A percentile compares a stretch with the other conserved stretches of the same genome.
Evolutionary conservation across 2,797 vertebrate species (phyloP).

Genomic region (Heteromormyrus szaboi): DNA sequence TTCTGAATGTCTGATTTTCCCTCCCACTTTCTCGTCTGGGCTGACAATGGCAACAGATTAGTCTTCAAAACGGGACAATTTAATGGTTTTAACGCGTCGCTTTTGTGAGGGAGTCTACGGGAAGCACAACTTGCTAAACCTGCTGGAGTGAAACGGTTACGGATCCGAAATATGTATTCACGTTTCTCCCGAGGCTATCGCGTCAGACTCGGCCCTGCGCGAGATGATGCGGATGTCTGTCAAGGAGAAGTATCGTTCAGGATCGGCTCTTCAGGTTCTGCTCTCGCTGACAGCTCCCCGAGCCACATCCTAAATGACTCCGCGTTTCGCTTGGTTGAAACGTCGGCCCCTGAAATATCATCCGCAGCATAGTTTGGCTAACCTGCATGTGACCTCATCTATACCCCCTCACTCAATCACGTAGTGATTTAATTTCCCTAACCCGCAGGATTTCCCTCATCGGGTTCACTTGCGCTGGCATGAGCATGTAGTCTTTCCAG

Average conservation of each 20-base stretch:
- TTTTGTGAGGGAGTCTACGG: background rate
- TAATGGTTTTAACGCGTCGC: background rate
- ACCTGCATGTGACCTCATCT: conserved; percentile 38
- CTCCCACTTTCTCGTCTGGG: conserved; percentile 45
- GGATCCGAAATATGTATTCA: background rate
- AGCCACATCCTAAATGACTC: background rate
- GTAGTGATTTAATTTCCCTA: conserved; percentile 19
- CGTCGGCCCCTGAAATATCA: background rate
- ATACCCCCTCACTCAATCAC: conserved; percentile 26
- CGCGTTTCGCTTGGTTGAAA: background rate
- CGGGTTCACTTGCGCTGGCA: background rate
- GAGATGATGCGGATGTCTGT: background rate
- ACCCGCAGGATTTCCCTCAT: conserved; percentile 22
- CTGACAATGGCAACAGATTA: conserved; percentile 1
- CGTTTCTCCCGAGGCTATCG: background rate
- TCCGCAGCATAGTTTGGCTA: background rate
- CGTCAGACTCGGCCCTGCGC: background rate
- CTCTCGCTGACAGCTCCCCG: background rate
- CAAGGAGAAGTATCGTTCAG: background rate
- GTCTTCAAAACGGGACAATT: background rate
- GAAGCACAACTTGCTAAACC: background rate
- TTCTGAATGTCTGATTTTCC: conserved; percentile 48
- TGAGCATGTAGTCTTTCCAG: background rate
- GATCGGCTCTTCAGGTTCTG: background rate
- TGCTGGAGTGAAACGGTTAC: background rate